These are phyloP conservation scores for Pachypanchax playfairii DNA, from an alignment of 2,113 vertebrate genomes.

Conservation along the genomic window DNA sequence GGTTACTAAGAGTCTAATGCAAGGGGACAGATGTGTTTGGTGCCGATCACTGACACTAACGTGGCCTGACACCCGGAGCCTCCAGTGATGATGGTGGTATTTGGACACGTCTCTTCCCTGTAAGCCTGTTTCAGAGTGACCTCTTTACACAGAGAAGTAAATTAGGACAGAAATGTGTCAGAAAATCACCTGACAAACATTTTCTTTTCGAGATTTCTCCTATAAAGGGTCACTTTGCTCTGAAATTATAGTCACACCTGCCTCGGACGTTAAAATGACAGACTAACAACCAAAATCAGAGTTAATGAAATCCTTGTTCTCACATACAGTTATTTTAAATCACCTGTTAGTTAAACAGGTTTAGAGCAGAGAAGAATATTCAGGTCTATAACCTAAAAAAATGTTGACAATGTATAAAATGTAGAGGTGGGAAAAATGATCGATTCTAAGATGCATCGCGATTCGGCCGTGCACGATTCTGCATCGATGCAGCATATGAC, in stretches of 20 bases:
- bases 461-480: too few relatives aligned
- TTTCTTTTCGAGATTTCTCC: slow-evolving; percentile 30
- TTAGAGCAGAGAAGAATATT: background rate
- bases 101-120: slow-evolving; percentile 61
- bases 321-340: too few relatives aligned
- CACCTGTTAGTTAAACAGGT: too few relatives aligned
- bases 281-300: slow-evolving; percentile 36
- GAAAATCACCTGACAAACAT: slow-evolving; percentile 38
- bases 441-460: too few relatives aligned
- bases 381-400: too few relatives aligned
- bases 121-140: slow-evolving; percentile 52
- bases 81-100: slow-evolving; percentile 60
- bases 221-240: too few relatives aligned
- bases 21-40: slow-evolving; percentile 61
- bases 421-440: too few relatives aligned
- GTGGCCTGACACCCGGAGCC: slow-evolving; percentile 59
- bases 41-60: slow-evolving; percentile 59
- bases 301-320: slow-evolving; percentile 24
- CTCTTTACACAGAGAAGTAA: slow-evolving; percentile 43
- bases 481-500: too few relatives aligned
- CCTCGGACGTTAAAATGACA: slow-evolving; percentile 11
- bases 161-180: slow-evolving; percentile 36
- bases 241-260: slow-evolving; percentile 46
- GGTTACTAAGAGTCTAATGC: slow-evolving; percentile 63
- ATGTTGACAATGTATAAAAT: background rate